Evolutionary conservation across 2,113 vertebrate genomes (phyloP).

Genomic region (Collichthys lucidus): DNA sequence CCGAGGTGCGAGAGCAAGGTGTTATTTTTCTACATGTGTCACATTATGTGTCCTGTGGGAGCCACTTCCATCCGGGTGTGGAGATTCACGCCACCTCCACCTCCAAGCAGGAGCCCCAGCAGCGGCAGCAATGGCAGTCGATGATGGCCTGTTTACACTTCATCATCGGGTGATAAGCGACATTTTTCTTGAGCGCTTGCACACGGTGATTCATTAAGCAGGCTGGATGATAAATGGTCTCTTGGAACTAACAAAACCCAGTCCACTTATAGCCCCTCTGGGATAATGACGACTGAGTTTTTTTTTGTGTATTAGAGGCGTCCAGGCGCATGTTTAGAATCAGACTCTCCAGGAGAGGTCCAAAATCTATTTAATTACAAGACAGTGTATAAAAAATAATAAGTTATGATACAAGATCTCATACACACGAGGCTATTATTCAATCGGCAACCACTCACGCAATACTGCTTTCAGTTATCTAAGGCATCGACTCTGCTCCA

Average conservation of each 20-base stretch:
- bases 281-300: not conserved
- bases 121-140: slow-evolving; percentile 61
- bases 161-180: slow-evolving; percentile 83
- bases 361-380: not conserved
- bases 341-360: not conserved
- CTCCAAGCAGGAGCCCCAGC: not conserved
- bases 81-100: slow-evolving; percentile 63
- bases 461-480: not conserved
- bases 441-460: not conserved
- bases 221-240: slow-evolving; percentile 66
- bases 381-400: not conserved
- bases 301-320: slow-evolving; percentile 74
- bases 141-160: slow-evolving; percentile 83
- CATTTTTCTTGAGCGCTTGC: slow-evolving; percentile 67
- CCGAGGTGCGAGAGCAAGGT: slow-evolving; percentile 56
- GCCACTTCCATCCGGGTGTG: slow-evolving; percentile 73
- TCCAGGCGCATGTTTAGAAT: slow-evolving; percentile 14
- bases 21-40: slow-evolving; percentile 67
- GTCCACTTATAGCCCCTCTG: slow-evolving; percentile 2
- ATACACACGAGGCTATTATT: not conserved
- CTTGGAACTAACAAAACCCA: slow-evolving; percentile 58
- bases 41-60: slow-evolving; percentile 57
- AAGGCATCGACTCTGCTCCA: not conserved
- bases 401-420: not conserved
- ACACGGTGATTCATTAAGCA: slow-evolving; percentile 78